phyloP scores from a whole-genome alignment of 2,888 invertebrate species.

The Cheilosia vulpina region DNA sequence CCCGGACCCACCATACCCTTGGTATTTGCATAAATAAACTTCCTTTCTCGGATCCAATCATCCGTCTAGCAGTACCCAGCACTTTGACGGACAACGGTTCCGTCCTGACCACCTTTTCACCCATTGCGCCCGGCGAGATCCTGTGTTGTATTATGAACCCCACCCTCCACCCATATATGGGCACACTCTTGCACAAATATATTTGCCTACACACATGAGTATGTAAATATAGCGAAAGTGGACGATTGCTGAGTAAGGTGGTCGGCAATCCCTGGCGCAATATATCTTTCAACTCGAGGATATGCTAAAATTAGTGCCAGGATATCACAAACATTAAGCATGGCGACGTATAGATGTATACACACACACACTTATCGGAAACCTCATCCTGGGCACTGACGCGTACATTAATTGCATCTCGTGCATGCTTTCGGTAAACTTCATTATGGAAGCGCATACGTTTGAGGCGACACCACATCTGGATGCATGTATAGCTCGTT shows the following conservation, averaged over 20 bases:
- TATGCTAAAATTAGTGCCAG: conserved; percentile 56
- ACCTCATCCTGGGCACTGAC: conserved; percentile 27
- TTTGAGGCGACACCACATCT: conserved; percentile 29
- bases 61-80: conserved; percentile 23
- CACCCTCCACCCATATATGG: neutral
- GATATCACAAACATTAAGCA: conserved; percentile 41
- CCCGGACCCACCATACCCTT: conserved; percentile 1
- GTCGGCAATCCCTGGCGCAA: conserved; percentile 5
- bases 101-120: conserved; percentile 36
- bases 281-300: conserved; percentile 53
- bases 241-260: conserved; percentile 2
- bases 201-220: conserved; percentile 31
- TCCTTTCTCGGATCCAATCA: conserved; percentile 44
- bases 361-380: conserved; percentile 9
- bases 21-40: conserved; percentile 45
- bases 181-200: neutral
- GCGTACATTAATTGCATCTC: conserved; percentile 53
- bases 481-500: neutral
- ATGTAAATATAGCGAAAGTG: conserved; percentile 37
- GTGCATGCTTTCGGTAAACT: conserved; percentile 57
- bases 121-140: conserved; percentile 37
- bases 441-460: conserved; percentile 48
- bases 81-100: conserved; percentile 32
- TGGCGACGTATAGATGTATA: neutral
- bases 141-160: conserved; percentile 44